These are phyloP conservation scores for Menidia menidia DNA, from an alignment of 2,797 vertebrate genomes.

Conservation along the genomic window DNA sequence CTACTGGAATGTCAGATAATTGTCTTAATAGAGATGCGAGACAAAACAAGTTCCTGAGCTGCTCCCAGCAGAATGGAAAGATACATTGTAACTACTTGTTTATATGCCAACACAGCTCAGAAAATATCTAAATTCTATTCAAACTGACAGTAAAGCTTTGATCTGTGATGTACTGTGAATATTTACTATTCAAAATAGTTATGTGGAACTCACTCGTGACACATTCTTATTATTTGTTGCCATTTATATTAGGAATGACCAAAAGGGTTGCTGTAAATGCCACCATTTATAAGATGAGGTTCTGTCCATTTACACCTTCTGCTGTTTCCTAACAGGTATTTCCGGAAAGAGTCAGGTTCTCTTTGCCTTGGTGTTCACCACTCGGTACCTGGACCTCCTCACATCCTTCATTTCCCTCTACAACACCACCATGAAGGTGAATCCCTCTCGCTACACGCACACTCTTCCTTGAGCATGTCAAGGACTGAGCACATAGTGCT, in stretches of 20 bases:
- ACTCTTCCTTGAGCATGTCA: neutral
- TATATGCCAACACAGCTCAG: too few relatives aligned
- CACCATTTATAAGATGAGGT: too few relatives aligned
- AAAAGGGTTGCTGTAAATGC: too few relatives aligned
- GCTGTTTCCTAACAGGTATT: slow-evolving; percentile 86
- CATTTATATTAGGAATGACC: neutral
- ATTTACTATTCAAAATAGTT: too few relatives aligned
- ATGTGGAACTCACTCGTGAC: too few relatives aligned
- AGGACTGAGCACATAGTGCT: slow-evolving; percentile 9
- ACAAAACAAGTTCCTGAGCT: too few relatives aligned
- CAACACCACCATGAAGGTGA: slow-evolving; percentile 98
- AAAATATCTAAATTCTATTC: too few relatives aligned
- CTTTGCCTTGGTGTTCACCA: slow-evolving; percentile 97
- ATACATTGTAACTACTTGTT: too few relatives aligned
- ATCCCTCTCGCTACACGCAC: neutral
- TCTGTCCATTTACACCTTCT: slow-evolving; percentile 1
- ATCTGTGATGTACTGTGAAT: neutral
- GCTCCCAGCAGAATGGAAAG: too few relatives aligned
- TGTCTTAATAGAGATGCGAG: too few relatives aligned
- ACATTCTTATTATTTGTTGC: neutral
- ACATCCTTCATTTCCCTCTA: slow-evolving; percentile 98
- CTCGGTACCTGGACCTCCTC: slow-evolving; percentile 98
- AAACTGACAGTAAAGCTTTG: neutral
- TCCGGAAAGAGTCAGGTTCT: slow-evolving; percentile 99
- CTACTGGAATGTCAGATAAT: too few relatives aligned